Base-by-base conservation (phyloP, 2,888 invertebrate genomes). In the Hermaeophaga mercurialis region DNA sequence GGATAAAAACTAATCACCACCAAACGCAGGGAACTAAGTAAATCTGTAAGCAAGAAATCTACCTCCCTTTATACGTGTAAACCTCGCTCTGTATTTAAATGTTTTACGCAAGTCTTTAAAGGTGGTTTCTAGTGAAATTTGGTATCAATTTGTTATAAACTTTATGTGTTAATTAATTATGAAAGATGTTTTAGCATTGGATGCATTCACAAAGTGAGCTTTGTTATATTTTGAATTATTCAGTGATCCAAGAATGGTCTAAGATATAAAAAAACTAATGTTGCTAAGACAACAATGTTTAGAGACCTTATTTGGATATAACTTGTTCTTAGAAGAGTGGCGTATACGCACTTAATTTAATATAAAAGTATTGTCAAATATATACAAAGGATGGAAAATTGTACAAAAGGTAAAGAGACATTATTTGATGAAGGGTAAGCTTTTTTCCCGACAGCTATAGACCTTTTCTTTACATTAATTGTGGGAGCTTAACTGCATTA, bases 401-500 rank as follows among this genome's bases (percentile, higher is more conserved):
- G 41, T 41, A 14, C 11, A 19, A 41, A 41, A 3, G 18, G 41
- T 9, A 14, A 41, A 7, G 12, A 41, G 11, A 14, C 11, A 3
- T 44, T 44, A n/a, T n/a, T n/a, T 44, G 44, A 44, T 17, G 11
- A 9, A 28, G 14, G 7, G 2, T 28, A 44, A 26, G 15, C 45
- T 14, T 50, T 56, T 26, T 9, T 14, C 6, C 43, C 22, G 49
- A 56, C 36, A 49, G 59, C n/a, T 57, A 53, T 38, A 57, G 19
- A 41, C 6, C 8, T 11, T 38, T 22, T n/a, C 8, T 53, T 5
- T 54, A 53, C 34, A 53, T 24, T 7, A 53, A 57, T 15, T 57
- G 53, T 48, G 53, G 53, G 17, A 36, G 48, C 34, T 34, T 57
- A 15, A 53, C 58, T 17, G 58, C 48, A 34, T 58, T 54, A 1